Evolutionary conservation across 2,797 vertebrate species (phyloP).

Genomic region (Pipistrellus kuhlii): DNA sequence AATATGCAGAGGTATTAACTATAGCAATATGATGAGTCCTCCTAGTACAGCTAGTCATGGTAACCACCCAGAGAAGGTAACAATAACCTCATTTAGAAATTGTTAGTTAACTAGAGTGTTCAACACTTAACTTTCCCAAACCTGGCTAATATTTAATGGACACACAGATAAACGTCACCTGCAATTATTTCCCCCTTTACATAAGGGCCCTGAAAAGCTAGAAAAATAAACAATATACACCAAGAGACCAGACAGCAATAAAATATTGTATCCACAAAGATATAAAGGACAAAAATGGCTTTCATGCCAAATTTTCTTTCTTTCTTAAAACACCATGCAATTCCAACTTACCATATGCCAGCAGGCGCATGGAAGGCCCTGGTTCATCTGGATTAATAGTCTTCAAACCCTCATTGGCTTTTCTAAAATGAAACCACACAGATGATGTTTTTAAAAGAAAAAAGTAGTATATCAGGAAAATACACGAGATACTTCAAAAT

Average conservation of each 20-base stretch:
- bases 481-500: constrained; percentile 44
- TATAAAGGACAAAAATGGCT: neutral
- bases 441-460: neutral
- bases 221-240: neutral
- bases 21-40: neutral
- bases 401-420: constrained; percentile 92
- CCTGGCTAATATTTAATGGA: constrained; percentile 22
- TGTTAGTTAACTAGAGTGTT: neutral
- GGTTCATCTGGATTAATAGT: constrained; percentile 91
- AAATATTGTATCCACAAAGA: constrained; percentile 32
- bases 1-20: neutral
- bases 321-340: neutral
- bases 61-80: constrained; percentile 19
- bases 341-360: constrained; percentile 89
- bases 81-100: neutral
- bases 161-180: neutral
- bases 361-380: constrained; percentile 90
- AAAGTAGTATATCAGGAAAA: neutral
- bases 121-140: constrained; percentile 53
- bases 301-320: neutral
- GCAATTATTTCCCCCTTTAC: constrained; percentile 18
- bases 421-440: constrained; percentile 85
- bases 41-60: neutral
- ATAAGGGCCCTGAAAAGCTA: constrained; percentile 32
- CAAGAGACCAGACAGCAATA: constrained; percentile 8